phyloP scores from a whole-genome alignment of 2,113 vertebrate genomes.

The Cynopterus brachyotis region DNA sequence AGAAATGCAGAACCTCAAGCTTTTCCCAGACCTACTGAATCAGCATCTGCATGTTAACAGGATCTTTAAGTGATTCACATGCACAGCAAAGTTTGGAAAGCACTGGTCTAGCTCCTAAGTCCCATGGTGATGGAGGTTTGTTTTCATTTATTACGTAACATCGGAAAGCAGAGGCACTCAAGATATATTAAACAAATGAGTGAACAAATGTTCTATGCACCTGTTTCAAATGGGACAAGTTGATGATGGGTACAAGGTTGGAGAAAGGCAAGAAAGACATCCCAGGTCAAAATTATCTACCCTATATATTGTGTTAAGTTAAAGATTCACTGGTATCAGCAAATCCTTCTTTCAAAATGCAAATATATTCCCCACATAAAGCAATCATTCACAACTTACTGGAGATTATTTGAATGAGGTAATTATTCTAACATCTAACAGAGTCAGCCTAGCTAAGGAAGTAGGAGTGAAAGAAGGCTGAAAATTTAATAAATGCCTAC shows the following conservation, averaged over 20 bases:
- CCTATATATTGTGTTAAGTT: background rate
- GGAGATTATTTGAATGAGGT: background rate
- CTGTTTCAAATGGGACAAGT: background rate
- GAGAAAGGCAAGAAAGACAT: background rate
- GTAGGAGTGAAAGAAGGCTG: background rate
- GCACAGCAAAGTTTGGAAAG: background rate
- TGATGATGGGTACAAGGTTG: background rate
- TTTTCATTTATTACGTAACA: background rate
- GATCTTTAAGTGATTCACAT: background rate
- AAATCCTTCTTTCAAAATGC: slow-evolving; percentile 27
- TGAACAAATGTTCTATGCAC: background rate
- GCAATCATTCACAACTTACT: background rate
- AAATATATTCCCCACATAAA: background rate
- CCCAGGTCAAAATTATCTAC: background rate
- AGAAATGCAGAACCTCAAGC: background rate
- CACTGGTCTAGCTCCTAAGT: background rate
- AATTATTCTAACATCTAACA: background rate
- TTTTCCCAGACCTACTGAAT: background rate
- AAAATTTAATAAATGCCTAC: background rate
- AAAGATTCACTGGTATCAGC: background rate
- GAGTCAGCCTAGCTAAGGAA: background rate
- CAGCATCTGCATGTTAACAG: background rate
- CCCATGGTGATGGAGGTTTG: background rate
- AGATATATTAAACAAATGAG: background rate
- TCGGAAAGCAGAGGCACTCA: background rate